A percentile compares a stretch with the other conserved stretches of the same genome.
phyloP scores from a whole-genome alignment of 92 coral and sea anemone species.

The Epizoanthus ramosus region DNA sequence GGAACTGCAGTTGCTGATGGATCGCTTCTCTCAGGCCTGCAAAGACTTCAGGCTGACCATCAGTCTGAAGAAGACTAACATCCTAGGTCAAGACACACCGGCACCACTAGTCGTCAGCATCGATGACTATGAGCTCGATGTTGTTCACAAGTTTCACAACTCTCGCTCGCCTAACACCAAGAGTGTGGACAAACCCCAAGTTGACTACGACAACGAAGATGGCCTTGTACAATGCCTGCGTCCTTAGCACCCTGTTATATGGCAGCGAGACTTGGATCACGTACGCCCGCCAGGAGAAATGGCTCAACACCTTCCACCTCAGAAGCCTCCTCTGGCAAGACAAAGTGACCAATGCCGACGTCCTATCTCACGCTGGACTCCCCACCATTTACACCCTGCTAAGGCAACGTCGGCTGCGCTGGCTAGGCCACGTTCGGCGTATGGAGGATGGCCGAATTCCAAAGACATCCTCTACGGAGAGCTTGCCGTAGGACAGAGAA shows the following conservation, averaged over 20 bases:
- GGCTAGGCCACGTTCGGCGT: background rate
- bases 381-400: no score
- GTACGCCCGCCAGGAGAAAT: no score
- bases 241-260: constrained; percentile 23
- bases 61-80: constrained; percentile 30
- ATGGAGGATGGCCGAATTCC: constrained; percentile 17
- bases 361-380: no score
- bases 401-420: no score
- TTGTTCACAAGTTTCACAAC: no score
- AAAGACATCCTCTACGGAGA: no score
- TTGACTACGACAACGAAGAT: constrained; percentile 29
- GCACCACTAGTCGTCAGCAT: background rate
- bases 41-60: background rate
- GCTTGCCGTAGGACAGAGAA: no score
- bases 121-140: constrained; percentile 1
- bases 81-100: constrained; percentile 3
- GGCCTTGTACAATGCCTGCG: constrained; percentile 34
- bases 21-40: constrained; percentile 31
- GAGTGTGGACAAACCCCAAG: no score
- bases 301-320: no score
- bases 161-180: no score
- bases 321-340: no score
- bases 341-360: no score
- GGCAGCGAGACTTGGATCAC: background rate
- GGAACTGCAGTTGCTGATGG: constrained; percentile 43